phyloP scores from a whole-genome alignment of 2,888 invertebrate species.

The Caenorhabditis macrosperma region DNA sequence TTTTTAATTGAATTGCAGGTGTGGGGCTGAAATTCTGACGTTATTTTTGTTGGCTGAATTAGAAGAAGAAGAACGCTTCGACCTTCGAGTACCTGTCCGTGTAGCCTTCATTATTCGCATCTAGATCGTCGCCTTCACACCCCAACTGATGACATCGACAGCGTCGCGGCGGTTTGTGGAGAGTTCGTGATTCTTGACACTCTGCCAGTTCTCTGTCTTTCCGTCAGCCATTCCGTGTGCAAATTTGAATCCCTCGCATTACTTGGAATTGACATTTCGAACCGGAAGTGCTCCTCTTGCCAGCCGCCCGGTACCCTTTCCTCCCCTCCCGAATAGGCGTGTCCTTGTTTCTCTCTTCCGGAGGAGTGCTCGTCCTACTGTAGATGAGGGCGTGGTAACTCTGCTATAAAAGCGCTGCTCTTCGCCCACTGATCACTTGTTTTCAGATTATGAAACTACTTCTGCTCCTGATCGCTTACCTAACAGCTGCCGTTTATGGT shows the following conservation, averaged over 20 bases:
- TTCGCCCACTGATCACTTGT: background rate
- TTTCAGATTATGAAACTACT: slow-evolving; percentile 42
- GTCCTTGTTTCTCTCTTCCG: slow-evolving; percentile 5
- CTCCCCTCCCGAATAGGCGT: slow-evolving; percentile 5
- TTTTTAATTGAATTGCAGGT: too few species aligned
- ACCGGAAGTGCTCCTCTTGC: slow-evolving; percentile 12
- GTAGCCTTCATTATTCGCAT: slow-evolving; percentile 1
- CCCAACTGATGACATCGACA: background rate
- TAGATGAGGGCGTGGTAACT: slow-evolving; percentile 11
- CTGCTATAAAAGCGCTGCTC: slow-evolving; percentile 11
- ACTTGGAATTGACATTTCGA: background rate
- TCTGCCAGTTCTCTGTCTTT: too few species aligned
- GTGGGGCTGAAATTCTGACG: too few species aligned
- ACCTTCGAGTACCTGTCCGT: background rate
- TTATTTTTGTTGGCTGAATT: slow-evolving; percentile 6
- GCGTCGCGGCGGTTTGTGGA: too few species aligned
- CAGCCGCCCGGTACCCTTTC: slow-evolving; percentile 6
- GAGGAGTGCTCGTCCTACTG: slow-evolving; percentile 22
- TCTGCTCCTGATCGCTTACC: slow-evolving; percentile 7
- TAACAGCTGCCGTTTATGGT: background rate
- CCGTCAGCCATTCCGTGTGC: too few species aligned
- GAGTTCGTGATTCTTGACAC: too few species aligned
- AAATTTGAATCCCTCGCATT: background rate
- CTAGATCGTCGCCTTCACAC: background rate
- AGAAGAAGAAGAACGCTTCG: too few species aligned